Evolutionary conservation across 2,797 vertebrate species (phyloP).

Genomic region (Helostoma temminkii): DNA sequence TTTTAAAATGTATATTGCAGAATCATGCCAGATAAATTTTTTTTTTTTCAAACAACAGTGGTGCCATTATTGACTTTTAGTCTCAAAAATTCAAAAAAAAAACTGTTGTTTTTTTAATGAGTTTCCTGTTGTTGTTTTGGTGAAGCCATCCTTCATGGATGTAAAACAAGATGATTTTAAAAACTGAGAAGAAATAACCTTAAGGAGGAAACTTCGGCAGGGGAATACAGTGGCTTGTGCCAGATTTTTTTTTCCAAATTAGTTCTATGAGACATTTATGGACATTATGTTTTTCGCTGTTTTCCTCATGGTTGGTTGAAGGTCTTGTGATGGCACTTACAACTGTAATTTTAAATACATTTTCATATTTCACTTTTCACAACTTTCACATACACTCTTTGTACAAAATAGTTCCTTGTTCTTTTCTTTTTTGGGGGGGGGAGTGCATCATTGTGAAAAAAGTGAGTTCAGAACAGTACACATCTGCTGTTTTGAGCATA

Average conservation of each 20-base stretch:
- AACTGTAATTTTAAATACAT: constrained; percentile 77
- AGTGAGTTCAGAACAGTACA: constrained; percentile 83
- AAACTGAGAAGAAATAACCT: constrained; percentile 51
- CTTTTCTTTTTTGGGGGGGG: constrained; percentile 56
- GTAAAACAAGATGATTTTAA: constrained; percentile 81
- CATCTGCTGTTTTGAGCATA: constrained; percentile 84
- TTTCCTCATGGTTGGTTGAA: constrained; percentile 77
- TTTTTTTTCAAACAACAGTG: constrained; percentile 82
- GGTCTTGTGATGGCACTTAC: constrained; percentile 82
- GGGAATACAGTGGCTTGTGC: constrained; percentile 57
- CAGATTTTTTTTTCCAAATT: constrained; percentile 64
- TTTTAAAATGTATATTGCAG: constrained; percentile 93
- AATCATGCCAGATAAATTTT: constrained; percentile 95
- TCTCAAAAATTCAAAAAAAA: constrained; percentile 86
- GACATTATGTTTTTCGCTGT: constrained; percentile 48
- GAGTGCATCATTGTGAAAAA: constrained; percentile 82
- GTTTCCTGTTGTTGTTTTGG: constrained; percentile 90
- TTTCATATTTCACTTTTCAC: constrained; percentile 81
- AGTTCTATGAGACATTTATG: constrained; percentile 63
- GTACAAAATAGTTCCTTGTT: constrained; percentile 79
- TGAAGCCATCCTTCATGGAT: constrained; percentile 93
- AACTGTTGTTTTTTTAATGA: constrained; percentile 88
- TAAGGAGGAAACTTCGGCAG: constrained; percentile 54
- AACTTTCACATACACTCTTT: constrained; percentile 81
- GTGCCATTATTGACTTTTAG: constrained; percentile 88